Base-by-base conservation (phyloP, 1,140 invertebrate species). In the Luehdorfia chinensis region DNA sequence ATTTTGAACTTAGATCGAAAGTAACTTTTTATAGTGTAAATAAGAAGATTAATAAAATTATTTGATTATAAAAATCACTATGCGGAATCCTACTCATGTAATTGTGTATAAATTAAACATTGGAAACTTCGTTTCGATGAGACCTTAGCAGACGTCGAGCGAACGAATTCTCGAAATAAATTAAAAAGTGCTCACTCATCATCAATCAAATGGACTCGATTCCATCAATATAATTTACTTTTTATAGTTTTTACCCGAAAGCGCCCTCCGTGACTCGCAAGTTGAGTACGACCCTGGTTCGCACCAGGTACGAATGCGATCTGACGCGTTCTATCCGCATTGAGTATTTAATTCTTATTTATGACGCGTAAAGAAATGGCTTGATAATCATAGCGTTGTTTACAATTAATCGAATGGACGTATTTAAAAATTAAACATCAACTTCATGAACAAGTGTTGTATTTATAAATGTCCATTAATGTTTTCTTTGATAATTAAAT, bases 181-280 rank as follows among this genome's bases (percentile, higher is more conserved):
- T 85, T 85, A 85, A 83, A 84, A 83, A 79, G 61, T 71, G 81
- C 78, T 75, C 75, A 76, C 75, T 85, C 81, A 85, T 75, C 81
- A 84, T 85, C 81, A 84, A 85, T 85, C 81, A 85, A 85, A 72
- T 70, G 55, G 65, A 67, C 61, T 85, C 78, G 81, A 85, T 79
- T 83, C 78, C 81, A 79, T 84, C 81, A 71, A 80, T 85, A 83
- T 85, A 83, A 85, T 85, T 83, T 85, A 83, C 69, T 85, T 85
- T 85, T 85, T 85, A 77, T 85, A 77, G 72, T 81, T 85, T 84
- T 81, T 74, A 81, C 69, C 69, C 59, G 59, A 85, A 83, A 79
- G 71, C 75, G 61, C 72, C 65, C 65, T 67, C 63, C 70, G 69
- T 85, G 79, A 84, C 78, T 80, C 62, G 79, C 73, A 75, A 67